Evolutionary conservation across 2,113 vertebrate species (phyloP), one percentile per base, ranked within the genome.

Genomic region (Tachycineta bicolor): DNA sequence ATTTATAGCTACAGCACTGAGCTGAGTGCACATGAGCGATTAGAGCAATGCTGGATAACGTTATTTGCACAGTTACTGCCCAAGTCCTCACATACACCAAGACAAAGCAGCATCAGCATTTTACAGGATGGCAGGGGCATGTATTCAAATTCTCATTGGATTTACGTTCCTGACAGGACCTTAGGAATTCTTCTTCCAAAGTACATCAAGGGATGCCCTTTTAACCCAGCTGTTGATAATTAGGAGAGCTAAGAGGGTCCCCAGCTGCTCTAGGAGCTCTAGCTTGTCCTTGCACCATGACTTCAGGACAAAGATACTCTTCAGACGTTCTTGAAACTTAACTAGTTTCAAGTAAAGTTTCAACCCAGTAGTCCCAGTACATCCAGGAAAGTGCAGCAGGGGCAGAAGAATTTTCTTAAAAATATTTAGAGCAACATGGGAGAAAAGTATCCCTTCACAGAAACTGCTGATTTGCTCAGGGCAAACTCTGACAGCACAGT

Each of bases 1-100:
- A 95, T 94, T 96, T 95, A 94, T 96, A 87, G 93, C 82, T 82
- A 49, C 88, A 75, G 85, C 76, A 75, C 85, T 71, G 31, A 92
- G 85, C 83, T 90, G 90, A 87, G 91, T 5, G 11, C 89, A 93
- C 95, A 95, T 49, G 86, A 90, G 62, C 0, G 37, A 83, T 93
- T 78, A 92, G 77, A 75, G 92, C 83, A 87, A 75, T 58, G 53
- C 47, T 0, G 33, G 53, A 49, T 78, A 60, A 78, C 37, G 9
- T 88, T 67, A 81, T 68, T 87, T 89, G 83, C 56, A 90, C 68
- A 93, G 90, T 87, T 83, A 76, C 76, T 75, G 89, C 83, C 52
- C 85, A 34, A 75, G 88, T 83, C 91, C 88, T 90, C 53, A 23
- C 10, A 2, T 47, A 17, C 53, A 84, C 88, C 69, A 62, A 92